Evolutionary conservation across 2,797 vertebrate genomes (phyloP).

Genomic region (Myioborus melanocephalus): DNA sequence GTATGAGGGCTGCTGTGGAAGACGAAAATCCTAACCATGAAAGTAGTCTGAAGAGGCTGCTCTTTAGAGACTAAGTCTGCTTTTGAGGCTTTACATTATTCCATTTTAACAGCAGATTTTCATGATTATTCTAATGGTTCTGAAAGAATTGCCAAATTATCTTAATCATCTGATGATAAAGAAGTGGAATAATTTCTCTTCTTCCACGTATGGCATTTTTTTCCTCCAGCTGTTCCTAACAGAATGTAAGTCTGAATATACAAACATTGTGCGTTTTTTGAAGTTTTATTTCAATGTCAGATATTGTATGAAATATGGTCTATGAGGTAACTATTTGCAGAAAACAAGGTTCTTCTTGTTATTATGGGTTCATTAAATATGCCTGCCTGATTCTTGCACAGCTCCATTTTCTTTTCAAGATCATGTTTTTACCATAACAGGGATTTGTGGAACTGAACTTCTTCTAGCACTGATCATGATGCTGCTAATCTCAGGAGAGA

Average conservation of each 20-base stretch:
- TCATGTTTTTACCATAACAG: background rate
- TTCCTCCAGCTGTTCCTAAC: background rate
- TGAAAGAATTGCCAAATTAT: background rate
- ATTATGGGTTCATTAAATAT: background rate
- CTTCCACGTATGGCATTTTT: background rate
- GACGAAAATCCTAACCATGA: background rate
- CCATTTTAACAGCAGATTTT: background rate
- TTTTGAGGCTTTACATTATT: background rate
- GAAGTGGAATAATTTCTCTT: background rate
- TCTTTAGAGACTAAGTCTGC: background rate
- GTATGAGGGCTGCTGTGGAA: background rate
- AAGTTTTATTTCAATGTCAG: background rate
- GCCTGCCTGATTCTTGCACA: background rate
- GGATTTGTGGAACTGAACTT: background rate
- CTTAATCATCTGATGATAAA: background rate
- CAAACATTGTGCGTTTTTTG: background rate
- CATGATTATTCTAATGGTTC: background rate
- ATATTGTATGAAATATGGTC: background rate
- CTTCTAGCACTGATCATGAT: background rate
- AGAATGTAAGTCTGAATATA: background rate
- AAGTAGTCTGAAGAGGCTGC: background rate
- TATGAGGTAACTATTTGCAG: background rate
- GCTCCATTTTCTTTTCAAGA: background rate
- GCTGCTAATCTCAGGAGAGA: background rate
- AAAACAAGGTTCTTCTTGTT: background rate